Evolutionary conservation across 2,113 vertebrate genomes (phyloP).

Genomic region (Caranx ignobilis): DNA sequence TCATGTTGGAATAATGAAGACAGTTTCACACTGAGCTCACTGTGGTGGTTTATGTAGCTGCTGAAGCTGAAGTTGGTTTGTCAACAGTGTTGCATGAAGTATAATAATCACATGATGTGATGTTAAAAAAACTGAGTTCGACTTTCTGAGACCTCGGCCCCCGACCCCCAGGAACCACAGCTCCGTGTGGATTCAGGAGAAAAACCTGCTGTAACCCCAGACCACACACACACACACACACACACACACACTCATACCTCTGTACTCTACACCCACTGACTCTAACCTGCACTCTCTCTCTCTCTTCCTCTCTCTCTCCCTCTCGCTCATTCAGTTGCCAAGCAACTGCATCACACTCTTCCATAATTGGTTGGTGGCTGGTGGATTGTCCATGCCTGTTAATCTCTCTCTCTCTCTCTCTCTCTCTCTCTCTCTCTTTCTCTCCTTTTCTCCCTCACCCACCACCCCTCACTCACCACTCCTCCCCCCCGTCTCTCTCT

Average conservation of each 20-base stretch:
- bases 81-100: neutral
- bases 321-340: conserved; percentile 74
- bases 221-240: conserved; percentile 27
- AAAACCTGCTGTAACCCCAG: conserved; percentile 45
- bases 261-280: conserved; percentile 33
- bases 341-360: conserved; percentile 78
- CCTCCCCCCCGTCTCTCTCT: conserved; percentile 13
- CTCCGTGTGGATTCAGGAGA: conserved; percentile 42
- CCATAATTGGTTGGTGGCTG: conserved; percentile 77
- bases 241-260: conserved; percentile 17
- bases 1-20: neutral
- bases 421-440: conserved; percentile 30
- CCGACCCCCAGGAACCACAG: neutral
- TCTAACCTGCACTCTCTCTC: conserved; percentile 53
- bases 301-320: conserved; percentile 26
- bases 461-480: conserved; percentile 1
- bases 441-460: neutral
- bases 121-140: neutral
- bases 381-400: conserved; percentile 78
- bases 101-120: neutral
- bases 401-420: conserved; percentile 68
- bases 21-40: neutral
- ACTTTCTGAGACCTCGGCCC: conserved; percentile 18
- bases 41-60: neutral
- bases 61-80: too few relatives aligned